Evolutionary conservation across 2,888 invertebrate species (phyloP), one percentile per base, ranked within the genome.

Genomic region (Apomyelois bistriatella): DNA sequence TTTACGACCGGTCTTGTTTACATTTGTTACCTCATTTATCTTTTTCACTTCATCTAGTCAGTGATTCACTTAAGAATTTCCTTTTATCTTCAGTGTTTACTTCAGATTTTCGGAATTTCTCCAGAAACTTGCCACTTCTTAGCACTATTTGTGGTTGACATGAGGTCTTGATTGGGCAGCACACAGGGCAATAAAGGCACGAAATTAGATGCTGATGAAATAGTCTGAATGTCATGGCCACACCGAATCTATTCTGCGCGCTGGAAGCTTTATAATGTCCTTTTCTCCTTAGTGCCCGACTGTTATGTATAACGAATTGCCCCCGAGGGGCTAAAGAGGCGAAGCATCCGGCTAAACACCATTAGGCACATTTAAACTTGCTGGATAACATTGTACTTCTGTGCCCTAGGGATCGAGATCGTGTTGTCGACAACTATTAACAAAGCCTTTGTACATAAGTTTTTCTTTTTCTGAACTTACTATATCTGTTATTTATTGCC

Each of bases 321-420:
- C 22, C 49, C 49, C 40, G 4, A 28, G 30, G 15, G 49, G 6
- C 40, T 6, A 10, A 38, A 48, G 9, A 22, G 48, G 36, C 15
- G 13, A 4, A 49, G 30, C 12, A 30, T 49, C 10, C 13, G 12
- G 36, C 37, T 30, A 22, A 46, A 46, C 10, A 28, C 40, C 38
- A 40, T 49, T 48, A 48, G 38, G 6, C 48, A 17, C 48, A 48
- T 48, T 49, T 49, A 38, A 48, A 49, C 49, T 49, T 49, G 12
- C 43, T 30, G 30, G 12, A 13, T 13, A 30, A 46, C 43, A 46
- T 30, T 9, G 43, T 32, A 12, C 10, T 22, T 22, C 13, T 13
- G 15, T 13, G 12, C 32, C 15, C 43, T 30, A 30, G 30, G 13
- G 43, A 43, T 32, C 6, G 7, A 12, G 30, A 13, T 12, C 13